Base-by-base conservation (phyloP, 2,113 vertebrate genomes). In the Pyxicephalus adspersus region DNA sequence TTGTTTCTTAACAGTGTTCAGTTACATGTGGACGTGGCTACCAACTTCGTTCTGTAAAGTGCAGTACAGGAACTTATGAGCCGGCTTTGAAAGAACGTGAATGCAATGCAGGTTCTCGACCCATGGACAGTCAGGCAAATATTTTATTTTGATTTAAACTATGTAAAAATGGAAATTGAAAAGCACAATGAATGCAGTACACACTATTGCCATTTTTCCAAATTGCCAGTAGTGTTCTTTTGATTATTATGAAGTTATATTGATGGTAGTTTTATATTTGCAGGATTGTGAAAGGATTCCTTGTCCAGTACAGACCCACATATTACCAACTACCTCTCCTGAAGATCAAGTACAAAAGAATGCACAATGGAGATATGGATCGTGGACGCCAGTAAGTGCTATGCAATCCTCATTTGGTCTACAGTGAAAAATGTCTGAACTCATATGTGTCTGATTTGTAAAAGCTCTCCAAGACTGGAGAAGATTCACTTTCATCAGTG, bases 291-390 rank as follows among this genome's bases (percentile, higher is more conserved):
- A 95, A 76, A 84, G 94, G 87, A 83, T 89, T 16, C 63, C 89
- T 15, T 99, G 97, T 87, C 91, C 92, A 13, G 83, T 90, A 83
- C 74, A 90, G 19, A 85, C 90, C 61, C 84, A 91, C 15, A 54
- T 78, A 50, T 89, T 91, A 72, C 91, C 91, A 84, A 97, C 95
- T 13, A 88, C 90, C 0, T 88, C 90, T 83, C 94, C 96, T 66
- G 78, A 87, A 31, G 84, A 88, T 86, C 89, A 88, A 1, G 68
- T 85, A 20, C 92, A 90, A 72, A 90, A 92, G 66, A 81, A 85
- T 60, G 93, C 93, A 19, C 94, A 98, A 31, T 98, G 97, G 97
- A 90, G 97, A 94, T 95, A 94, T 0, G 97, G 97, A 80, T 98
- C 96, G 54, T 99, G 97, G 97, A 97, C 97, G 0, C 91, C 94